Percentiles rank a stretch among this genome's conserved stretches.
These are phyloP conservation scores for Ochotona curzoniae DNA, from an alignment of 2,113 vertebrate species.

Conservation along the genomic window DNA sequence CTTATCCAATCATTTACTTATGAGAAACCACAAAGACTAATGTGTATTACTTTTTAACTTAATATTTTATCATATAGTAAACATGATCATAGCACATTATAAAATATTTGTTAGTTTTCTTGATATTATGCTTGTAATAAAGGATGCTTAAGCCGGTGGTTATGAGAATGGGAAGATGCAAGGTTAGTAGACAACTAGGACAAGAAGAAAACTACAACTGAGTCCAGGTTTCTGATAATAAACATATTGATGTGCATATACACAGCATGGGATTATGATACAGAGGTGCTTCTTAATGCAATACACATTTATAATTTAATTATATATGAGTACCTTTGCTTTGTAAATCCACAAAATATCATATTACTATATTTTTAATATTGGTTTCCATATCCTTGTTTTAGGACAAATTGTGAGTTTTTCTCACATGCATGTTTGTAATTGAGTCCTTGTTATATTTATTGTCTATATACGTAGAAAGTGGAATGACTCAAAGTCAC, in stretches of 20 bases:
- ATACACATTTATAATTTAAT: background rate
- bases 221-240: background rate
- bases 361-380: conserved; percentile 4
- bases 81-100: background rate
- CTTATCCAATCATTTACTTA: background rate
- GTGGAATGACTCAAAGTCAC: background rate
- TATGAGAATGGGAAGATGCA: background rate
- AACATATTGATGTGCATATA: background rate
- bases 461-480: background rate
- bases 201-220: conserved; percentile 19
- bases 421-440: background rate
- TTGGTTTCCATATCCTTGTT: background rate
- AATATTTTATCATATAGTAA: background rate
- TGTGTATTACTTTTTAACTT: background rate
- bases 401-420: background rate
- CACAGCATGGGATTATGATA: background rate
- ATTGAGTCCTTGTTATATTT: background rate
- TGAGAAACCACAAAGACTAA: background rate
- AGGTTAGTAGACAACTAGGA: background rate
- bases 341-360: background rate
- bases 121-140: background rate
- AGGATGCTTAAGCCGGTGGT: background rate
- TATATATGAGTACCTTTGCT: background rate
- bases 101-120: background rate
- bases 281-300: background rate